Conservation (phyloP, 2,113 vertebrate genomes). For the Takifugu flavidus region DNA sequence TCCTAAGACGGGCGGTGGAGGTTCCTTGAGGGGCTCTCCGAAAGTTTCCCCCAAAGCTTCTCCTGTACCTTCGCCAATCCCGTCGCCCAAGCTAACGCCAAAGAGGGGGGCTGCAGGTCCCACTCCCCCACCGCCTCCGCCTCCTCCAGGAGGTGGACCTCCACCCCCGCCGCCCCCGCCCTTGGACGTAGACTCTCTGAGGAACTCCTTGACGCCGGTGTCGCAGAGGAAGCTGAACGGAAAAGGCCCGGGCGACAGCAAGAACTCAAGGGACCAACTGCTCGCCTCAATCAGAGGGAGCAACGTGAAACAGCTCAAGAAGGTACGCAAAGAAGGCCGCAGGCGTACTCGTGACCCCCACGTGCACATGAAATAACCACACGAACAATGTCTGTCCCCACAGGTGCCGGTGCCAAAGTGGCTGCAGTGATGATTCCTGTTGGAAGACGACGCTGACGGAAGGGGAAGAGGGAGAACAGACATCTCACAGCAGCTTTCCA, state of each 20-base stretch:
- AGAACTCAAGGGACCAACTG: constrained; percentile 93
- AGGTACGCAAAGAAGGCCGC: constrained; percentile 68
- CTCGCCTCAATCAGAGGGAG: constrained; percentile 89
- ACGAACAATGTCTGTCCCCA: constrained; percentile 19
- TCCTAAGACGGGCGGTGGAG: constrained; percentile 71
- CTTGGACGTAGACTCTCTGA: constrained; percentile 80
- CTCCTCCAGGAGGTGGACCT: constrained; percentile 69
- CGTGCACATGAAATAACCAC: neutral
- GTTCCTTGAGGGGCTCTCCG: constrained; percentile 75
- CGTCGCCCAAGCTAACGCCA: constrained; percentile 80
- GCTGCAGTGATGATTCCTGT: constrained; percentile 76
- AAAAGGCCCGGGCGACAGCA: constrained; percentile 74
- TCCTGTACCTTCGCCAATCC: constrained; percentile 69
- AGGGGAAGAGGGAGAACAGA: constrained; percentile 38
- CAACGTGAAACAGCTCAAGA: constrained; percentile 88
- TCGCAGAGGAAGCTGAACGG: constrained; percentile 87
- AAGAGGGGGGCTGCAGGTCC: constrained; percentile 67
- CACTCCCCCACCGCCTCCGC: constrained; percentile 77
- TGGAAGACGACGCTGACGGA: constrained; percentile 25
- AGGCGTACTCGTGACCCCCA: neutral
- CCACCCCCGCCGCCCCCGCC: constrained; percentile 84
- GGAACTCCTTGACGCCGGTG: constrained; percentile 84
- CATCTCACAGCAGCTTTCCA: constrained; percentile 59
- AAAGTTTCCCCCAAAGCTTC: constrained; percentile 81
- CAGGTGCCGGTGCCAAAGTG: constrained; percentile 90